Percentiles rank a stretch among this genome's conserved stretches.
Conservation (phyloP, 1,140 invertebrate genomes). For the Drosophila santomea region DNA sequence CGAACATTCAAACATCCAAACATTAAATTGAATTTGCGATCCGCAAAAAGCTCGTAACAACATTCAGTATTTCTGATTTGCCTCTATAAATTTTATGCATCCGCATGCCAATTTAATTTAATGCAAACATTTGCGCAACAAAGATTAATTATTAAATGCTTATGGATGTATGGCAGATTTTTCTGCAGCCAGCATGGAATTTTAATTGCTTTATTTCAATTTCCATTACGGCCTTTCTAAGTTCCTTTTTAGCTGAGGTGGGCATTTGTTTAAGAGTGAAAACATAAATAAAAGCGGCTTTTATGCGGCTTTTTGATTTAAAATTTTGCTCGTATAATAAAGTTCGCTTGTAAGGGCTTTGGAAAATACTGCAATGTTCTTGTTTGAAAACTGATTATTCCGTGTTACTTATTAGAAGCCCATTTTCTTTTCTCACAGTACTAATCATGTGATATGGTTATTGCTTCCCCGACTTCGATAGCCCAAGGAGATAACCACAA, state of each 20-base stretch:
- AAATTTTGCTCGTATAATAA: conserved; percentile 1
- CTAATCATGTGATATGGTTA: background rate
- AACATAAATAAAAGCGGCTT: conserved; percentile 2
- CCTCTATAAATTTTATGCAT: conserved; percentile 34
- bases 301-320: background rate
- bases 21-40: conserved; percentile 64
- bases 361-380: too few relatives aligned
- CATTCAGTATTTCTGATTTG: conserved; percentile 50
- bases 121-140: conserved; percentile 65
- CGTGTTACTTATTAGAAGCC: background rate
- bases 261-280: conserved; percentile 5
- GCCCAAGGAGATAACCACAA: background rate
- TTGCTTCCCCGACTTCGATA: background rate
- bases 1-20: conserved; percentile 26
- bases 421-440: background rate
- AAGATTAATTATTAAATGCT: conserved; percentile 67
- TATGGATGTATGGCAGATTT: conserved; percentile 24
- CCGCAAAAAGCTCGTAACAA: conserved; percentile 43
- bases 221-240: background rate
- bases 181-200: conserved; percentile 24
- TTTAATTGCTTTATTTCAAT: conserved; percentile 63
- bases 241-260: conserved; percentile 8
- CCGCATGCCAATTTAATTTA: conserved; percentile 66
- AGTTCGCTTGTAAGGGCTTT: background rate
- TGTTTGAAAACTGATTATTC: too few relatives aligned